Evolutionary conservation across 2,113 vertebrate species (phyloP).

Genomic region (Prietella phreatophila): DNA sequence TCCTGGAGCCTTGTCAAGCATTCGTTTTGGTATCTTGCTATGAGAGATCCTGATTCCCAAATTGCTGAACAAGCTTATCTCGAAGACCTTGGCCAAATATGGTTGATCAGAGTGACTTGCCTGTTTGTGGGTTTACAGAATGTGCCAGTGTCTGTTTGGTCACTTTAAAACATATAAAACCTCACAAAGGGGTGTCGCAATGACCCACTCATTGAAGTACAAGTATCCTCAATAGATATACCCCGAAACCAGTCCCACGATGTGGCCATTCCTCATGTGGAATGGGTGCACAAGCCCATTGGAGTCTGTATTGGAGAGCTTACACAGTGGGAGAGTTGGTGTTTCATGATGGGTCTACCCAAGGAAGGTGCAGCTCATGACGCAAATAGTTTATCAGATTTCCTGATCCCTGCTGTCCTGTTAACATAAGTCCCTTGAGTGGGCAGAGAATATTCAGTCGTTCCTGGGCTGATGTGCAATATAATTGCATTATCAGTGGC

Average conservation of each 20-base stretch:
- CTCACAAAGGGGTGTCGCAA: not conserved
- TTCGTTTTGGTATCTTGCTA: too few species aligned
- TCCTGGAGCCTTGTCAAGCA: too few species aligned
- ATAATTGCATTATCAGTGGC: not conserved
- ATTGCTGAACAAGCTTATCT: not conserved
- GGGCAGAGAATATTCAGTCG: not conserved
- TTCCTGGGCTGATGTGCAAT: not conserved
- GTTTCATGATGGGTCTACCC: not conserved
- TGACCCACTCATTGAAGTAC: not conserved
- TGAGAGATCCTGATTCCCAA: not conserved
- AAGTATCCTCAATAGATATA: not conserved
- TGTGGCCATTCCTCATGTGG: not conserved
- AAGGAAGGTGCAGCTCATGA: not conserved
- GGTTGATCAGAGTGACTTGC: not conserved
- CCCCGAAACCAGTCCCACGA: not conserved
- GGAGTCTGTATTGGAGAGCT: not conserved
- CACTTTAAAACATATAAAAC: not conserved
- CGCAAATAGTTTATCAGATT: not conserved
- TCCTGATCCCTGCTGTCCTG: too few species aligned
- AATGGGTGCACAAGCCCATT: not conserved
- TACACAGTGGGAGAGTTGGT: not conserved
- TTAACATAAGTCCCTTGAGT: not conserved
- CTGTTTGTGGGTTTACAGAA: not conserved
- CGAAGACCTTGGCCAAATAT: not conserved
- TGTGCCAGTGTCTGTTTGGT: not conserved